Conservation (phyloP, 2,888 invertebrate genomes). For the Pandemis heparana region DNA sequence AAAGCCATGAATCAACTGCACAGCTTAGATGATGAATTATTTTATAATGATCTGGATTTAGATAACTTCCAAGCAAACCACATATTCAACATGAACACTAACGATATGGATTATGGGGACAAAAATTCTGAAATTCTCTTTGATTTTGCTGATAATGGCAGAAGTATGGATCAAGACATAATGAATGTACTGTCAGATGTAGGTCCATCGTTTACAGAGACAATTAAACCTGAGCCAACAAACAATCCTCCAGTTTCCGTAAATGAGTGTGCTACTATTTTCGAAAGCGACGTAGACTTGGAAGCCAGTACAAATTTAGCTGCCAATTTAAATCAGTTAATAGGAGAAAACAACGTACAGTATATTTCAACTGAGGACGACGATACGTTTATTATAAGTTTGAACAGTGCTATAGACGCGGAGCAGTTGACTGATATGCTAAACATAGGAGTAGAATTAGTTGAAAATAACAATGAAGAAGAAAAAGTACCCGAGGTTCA, state of each 20-base stretch:
- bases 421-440: slow-evolving; percentile 78
- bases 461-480: slow-evolving; percentile 49
- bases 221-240: slow-evolving; percentile 50
- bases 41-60: slow-evolving; percentile 78
- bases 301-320: slow-evolving; percentile 79
- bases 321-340: slow-evolving; percentile 78
- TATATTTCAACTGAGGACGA: slow-evolving; percentile 81
- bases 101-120: slow-evolving; percentile 63
- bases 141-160: slow-evolving; percentile 65
- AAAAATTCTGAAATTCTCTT: slow-evolving; percentile 63
- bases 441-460: slow-evolving; percentile 69
- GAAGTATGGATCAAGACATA: slow-evolving; percentile 72
- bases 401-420: slow-evolving; percentile 79
- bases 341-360: slow-evolving; percentile 78
- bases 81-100: slow-evolving; percentile 65
- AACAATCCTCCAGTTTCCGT: slow-evolving; percentile 62
- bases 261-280: slow-evolving; percentile 78
- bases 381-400: slow-evolving; percentile 80
- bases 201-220: slow-evolving; percentile 12
- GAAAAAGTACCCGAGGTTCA: slow-evolving; percentile 39
- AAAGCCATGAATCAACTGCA: slow-evolving; percentile 80
- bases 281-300: slow-evolving; percentile 80
- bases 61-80: slow-evolving; percentile 73
- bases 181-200: slow-evolving; percentile 65
- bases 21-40: slow-evolving; percentile 73